A percentile compares a stretch with the other conserved stretches of the same genome.
These are phyloP conservation scores for Epinephelus moara DNA, from an alignment of 2,113 vertebrate genomes.

Conservation along the genomic window DNA sequence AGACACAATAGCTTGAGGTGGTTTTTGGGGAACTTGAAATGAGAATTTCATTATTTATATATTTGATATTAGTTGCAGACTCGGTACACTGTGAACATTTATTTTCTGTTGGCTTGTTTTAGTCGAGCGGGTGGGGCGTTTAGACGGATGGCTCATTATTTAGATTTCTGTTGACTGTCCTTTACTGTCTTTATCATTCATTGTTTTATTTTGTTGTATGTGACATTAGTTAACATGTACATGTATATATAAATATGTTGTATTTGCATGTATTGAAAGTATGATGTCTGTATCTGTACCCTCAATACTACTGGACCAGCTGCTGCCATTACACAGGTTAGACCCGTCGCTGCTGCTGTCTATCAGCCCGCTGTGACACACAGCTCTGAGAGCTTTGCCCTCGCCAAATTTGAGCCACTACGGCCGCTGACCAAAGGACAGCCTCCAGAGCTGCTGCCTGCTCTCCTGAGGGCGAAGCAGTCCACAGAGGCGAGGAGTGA, in stretches of 20 bases:
- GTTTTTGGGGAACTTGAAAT: neutral
- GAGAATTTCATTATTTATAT: neutral
- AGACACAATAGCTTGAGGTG: neutral
- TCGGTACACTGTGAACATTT: neutral
- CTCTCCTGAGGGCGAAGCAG: no score
- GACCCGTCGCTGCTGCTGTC: no score
- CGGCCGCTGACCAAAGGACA: no score
- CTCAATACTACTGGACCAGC: no score
- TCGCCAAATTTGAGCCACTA: no score
- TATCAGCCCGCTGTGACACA: no score
- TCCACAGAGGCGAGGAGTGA: no score
- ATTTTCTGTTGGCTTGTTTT: neutral
- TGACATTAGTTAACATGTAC: neutral
- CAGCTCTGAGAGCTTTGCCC: no score
- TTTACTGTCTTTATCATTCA: neutral
- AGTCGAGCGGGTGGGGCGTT: neutral
- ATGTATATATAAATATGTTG: neutral
- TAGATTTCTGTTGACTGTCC: neutral
- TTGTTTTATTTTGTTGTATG: neutral
- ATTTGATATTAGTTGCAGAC: neutral
- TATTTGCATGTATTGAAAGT: no score
- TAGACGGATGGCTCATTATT: neutral
- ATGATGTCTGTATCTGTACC: neutral
- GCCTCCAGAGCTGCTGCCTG: no score
- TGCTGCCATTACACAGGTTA: no score